Conservation (phyloP, 2,113 vertebrate genomes). For the Petrocephalus microphthalmus region DNA sequence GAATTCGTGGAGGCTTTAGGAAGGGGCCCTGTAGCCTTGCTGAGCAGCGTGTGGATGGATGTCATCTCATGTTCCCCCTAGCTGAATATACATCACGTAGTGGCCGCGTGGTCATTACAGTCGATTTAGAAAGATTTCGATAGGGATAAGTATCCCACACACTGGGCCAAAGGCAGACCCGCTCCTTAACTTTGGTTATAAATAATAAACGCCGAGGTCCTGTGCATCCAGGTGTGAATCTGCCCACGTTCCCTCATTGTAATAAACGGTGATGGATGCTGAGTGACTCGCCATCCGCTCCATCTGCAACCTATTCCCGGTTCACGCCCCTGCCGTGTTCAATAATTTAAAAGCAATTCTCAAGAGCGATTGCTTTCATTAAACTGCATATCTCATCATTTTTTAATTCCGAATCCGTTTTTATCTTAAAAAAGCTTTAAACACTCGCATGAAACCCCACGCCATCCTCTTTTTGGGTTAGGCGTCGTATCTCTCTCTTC, state of each 20-base stretch:
- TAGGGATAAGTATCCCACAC: neutral
- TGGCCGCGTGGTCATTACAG: neutral
- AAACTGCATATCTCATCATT: neutral
- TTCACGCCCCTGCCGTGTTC: neutral
- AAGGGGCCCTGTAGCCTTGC: neutral
- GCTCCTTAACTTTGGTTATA: neutral
- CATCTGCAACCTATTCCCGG: neutral
- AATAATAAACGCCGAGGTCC: neutral
- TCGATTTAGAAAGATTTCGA: neutral
- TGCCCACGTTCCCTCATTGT: neutral
- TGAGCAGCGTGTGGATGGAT: neutral
- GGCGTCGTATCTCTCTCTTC: neutral
- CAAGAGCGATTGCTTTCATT: neutral
- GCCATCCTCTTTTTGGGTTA: neutral
- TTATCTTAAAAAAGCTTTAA: constrained; percentile 11
- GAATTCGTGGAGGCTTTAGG: neutral
- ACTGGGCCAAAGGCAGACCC: neutral
- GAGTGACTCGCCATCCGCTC: neutral
- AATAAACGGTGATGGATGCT: neutral
- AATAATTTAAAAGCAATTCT: constrained; percentile 13
- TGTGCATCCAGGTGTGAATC: neutral
- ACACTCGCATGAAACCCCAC: neutral
- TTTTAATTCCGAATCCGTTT: neutral
- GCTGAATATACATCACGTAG: neutral
- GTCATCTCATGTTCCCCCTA: neutral